Evolutionary conservation across 2,113 vertebrate species (phyloP).

Genomic region (Asarcornis scutulata): DNA sequence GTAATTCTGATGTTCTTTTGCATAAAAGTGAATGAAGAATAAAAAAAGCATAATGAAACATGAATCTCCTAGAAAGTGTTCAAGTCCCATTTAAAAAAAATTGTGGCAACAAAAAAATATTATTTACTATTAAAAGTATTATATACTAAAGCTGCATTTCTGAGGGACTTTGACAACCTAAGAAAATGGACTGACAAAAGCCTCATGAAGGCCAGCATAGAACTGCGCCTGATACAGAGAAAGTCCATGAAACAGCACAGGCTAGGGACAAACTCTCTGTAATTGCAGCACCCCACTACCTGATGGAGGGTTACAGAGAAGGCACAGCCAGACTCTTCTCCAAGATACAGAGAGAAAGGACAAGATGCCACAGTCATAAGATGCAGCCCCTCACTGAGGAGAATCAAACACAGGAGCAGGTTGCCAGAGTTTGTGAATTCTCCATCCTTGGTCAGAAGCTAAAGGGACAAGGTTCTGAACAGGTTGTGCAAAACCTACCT

Average conservation of each 20-base stretch:
- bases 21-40: neutral
- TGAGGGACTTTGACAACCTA: neutral
- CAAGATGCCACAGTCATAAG: neutral
- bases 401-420: neutral
- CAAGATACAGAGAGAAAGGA: neutral
- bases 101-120: neutral
- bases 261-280: neutral
- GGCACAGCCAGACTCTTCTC: neutral
- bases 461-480: neutral
- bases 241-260: neutral
- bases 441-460: neutral
- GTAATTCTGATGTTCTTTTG: constrained; percentile 96
- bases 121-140: too few relatives aligned
- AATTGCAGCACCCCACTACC: neutral
- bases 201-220: neutral
- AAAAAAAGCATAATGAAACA: neutral
- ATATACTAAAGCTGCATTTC: neutral
- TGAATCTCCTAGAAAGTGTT: neutral
- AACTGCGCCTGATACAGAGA: rapidly evolving
- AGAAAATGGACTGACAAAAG: neutral
- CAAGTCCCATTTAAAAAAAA: neutral
- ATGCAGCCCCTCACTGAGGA: neutral
- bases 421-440: neutral
- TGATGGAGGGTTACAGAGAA: neutral
- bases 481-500: neutral